phyloP scores from a whole-genome alignment of 2,113 vertebrate genomes.

The Chrysochloris asiatica region DNA sequence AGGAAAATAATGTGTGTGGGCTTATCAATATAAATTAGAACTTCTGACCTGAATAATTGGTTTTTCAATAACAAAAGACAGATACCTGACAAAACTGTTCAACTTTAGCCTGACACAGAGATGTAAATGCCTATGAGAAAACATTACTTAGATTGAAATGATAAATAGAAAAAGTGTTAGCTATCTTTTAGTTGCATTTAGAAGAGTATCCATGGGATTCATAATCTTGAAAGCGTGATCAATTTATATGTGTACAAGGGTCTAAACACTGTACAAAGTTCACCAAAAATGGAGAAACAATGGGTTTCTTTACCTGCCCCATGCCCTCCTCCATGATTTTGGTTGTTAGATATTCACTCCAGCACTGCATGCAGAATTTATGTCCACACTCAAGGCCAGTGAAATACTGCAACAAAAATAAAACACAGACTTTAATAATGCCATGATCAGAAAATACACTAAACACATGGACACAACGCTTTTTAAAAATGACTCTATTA shows the following conservation, averaged over 20 bases:
- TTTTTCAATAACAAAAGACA: conserved; percentile 26
- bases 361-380: conserved; percentile 99
- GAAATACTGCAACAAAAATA: conserved; percentile 91
- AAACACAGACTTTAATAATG: conserved; percentile 57
- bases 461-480: not conserved
- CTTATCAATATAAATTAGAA: conserved; percentile 21
- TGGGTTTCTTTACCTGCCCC: conserved; percentile 93
- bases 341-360: conserved; percentile 99
- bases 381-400: conserved; percentile 99
- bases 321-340: conserved; percentile 99
- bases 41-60: not conserved
- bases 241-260: not conserved
- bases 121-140: not conserved
- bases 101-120: not conserved
- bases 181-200: conserved; percentile 15
- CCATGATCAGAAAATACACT: conserved; percentile 20
- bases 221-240: not conserved
- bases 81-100: not conserved
- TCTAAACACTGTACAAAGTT: conserved; percentile 39
- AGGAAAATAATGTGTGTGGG: not conserved
- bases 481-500: not conserved
- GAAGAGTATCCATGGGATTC: not conserved
- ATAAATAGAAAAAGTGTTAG: not conserved
- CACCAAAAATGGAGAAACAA: conserved; percentile 36
- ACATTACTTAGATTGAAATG: not conserved